These are phyloP conservation scores for Metridium senile DNA, from an alignment of 92 coral and sea anemone species.

Conservation along the genomic window DNA sequence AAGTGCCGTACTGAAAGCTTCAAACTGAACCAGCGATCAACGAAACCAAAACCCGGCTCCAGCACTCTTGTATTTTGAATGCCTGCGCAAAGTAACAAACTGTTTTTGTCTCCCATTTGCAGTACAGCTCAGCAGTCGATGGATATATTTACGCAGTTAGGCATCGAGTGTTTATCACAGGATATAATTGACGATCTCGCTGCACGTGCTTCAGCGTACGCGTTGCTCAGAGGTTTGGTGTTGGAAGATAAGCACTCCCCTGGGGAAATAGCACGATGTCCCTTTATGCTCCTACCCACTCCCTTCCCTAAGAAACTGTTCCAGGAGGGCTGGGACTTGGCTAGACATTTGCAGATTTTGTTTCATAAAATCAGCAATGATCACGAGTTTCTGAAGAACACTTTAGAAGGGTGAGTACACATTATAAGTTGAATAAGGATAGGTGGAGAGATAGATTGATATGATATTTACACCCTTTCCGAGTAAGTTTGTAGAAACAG, in stretches of 20 bases:
- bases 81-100: too few relatives aligned
- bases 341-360: conserved; percentile 27
- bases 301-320: conserved; percentile 41
- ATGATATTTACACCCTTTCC: too few relatives aligned
- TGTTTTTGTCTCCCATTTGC: not conserved
- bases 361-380: conserved; percentile 42
- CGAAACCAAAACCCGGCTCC: too few relatives aligned
- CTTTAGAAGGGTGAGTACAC: conserved; percentile 31
- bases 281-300: conserved; percentile 44
- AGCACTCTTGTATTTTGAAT: too few relatives aligned
- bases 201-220: not conserved
- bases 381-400: conserved; percentile 25
- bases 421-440: not conserved
- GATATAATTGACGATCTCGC: not conserved
- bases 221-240: not conserved
- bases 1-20: too few relatives aligned
- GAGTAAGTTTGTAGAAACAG: too few relatives aligned
- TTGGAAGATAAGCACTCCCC: not conserved
- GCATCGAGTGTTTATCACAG: not conserved
- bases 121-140: not conserved
- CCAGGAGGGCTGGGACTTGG: conserved; percentile 28
- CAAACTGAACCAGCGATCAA: too few relatives aligned
- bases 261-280: not conserved
- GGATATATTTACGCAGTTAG: not conserved
- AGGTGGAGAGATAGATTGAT: too few relatives aligned